These are phyloP conservation scores for Artibeus jamaicensis DNA, from an alignment of 2,797 vertebrate genomes.

Conservation along the genomic window DNA sequence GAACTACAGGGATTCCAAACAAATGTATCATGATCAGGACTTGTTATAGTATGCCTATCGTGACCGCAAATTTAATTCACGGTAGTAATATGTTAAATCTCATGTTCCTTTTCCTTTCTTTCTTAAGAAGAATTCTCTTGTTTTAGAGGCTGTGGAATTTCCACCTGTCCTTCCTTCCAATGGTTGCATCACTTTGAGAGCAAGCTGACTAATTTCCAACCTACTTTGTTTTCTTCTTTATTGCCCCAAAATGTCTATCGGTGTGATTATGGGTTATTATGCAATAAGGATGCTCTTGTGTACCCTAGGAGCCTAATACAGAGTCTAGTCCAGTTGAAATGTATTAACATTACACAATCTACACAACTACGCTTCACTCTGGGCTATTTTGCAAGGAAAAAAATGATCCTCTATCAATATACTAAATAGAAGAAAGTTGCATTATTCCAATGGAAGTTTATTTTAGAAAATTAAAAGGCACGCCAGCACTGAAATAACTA, in stretches of 20 bases:
- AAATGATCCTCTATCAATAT: background rate
- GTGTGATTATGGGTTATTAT: background rate
- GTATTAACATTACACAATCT: background rate
- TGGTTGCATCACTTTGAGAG: background rate
- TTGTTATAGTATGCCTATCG: background rate
- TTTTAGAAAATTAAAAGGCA: background rate
- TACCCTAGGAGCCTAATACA: background rate
- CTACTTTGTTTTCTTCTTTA: background rate
- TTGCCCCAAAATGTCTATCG: background rate
- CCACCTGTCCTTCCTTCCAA: background rate
- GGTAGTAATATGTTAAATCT: background rate
- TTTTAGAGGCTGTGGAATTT: background rate
- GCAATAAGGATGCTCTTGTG: background rate
- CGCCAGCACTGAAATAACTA: background rate
- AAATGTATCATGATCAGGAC: background rate
- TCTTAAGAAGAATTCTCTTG: background rate
- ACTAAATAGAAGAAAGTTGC: background rate
- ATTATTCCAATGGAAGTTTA: background rate
- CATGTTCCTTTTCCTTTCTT: background rate
- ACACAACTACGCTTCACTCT: background rate
- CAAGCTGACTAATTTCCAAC: background rate
- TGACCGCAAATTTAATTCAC: slow-evolving; percentile 41
- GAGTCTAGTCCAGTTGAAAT: background rate
- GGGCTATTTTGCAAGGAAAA: background rate
- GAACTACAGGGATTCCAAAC: slow-evolving; percentile 12